Base-by-base conservation (phyloP, 2,797 vertebrate genomes). In the Danio kyathit region DNA sequence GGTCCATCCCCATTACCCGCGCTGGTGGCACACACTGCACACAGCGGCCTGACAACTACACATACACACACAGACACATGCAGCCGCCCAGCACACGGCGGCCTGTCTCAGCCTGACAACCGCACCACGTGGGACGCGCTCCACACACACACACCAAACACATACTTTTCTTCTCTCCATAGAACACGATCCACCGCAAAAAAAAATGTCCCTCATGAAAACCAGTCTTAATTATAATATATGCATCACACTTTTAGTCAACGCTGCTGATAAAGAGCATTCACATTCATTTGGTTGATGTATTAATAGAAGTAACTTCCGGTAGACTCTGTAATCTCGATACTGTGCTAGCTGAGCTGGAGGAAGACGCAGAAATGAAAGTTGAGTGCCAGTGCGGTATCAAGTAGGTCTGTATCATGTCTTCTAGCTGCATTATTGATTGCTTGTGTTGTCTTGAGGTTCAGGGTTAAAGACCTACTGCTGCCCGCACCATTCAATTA, bases 1-100 rank as follows among this genome's bases (percentile, higher is more conserved):
- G 94, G 93, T 94, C 91, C 92, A 90, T 93, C 90, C 93, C 92
- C 89, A 94, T 94, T 94, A 94, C 92, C 93, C 92, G 87, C 86
- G 89, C 93, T 93, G 93, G 93, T 94, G 93, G 92, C 92, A 92
- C 86, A 92, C 89, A 90, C 88, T 88, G 89, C 74, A 89, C 90
- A 84, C 67, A 75, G 76, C 74, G 67, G 52, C 69, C 78, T 84
- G 77, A 85, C 76, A 87, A 79, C 71, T 71, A 83, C 83, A 77
- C 83, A 81, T 49, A 84, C 66, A 76, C 71, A 80, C 70, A 82
- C 76, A 84, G 60, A 66, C 79, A 79, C 75, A 85, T 57, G 61
- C 65, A 81, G 51, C 61, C 61, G 61, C 49, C 77, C 49, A 66
- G 51, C 66, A 65, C 83, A 81, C 41, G 52, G 48, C 44, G 63